Evolutionary conservation across 1,140 invertebrate genomes (phyloP).

Genomic region (Meloidogyne hapla): DNA sequence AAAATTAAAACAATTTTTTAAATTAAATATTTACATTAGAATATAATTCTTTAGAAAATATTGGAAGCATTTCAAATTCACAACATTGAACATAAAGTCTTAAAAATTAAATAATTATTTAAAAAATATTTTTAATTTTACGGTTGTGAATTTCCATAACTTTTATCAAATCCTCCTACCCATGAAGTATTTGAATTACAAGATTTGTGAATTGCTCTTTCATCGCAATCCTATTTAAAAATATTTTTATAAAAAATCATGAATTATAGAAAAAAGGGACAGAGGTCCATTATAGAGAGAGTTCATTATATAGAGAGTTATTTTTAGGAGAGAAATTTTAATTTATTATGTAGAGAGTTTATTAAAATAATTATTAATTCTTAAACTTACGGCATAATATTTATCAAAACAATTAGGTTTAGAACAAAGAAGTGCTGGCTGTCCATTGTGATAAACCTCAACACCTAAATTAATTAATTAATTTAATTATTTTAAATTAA

Average conservation of each 20-base stretch:
- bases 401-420: slow-evolving; percentile 60
- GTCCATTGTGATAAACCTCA: slow-evolving; percentile 56
- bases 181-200: slow-evolving; percentile 51
- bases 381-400: slow-evolving; percentile 53
- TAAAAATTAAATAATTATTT: slow-evolving; percentile 11
- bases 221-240: slow-evolving; percentile 57
- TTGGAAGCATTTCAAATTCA: slow-evolving; percentile 54
- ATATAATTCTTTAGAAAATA: slow-evolving; percentile 51
- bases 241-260: neutral
- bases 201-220: slow-evolving; percentile 43
- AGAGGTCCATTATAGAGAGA: neutral
- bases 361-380: no score
- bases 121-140: slow-evolving; percentile 26
- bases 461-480: slow-evolving; percentile 36
- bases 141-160: slow-evolving; percentile 52
- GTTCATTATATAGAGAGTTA: neutral
- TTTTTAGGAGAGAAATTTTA: no score
- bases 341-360: no score
- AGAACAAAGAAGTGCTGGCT: slow-evolving; percentile 54
- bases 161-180: slow-evolving; percentile 60
- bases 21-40: slow-evolving; percentile 38
- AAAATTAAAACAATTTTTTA: neutral
- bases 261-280: no score
- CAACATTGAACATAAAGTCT: slow-evolving; percentile 58
- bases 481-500: slow-evolving; percentile 40